These are phyloP conservation scores for Lottia scabra DNA, from an alignment of 2,888 invertebrate species.

Conservation along the genomic window DNA sequence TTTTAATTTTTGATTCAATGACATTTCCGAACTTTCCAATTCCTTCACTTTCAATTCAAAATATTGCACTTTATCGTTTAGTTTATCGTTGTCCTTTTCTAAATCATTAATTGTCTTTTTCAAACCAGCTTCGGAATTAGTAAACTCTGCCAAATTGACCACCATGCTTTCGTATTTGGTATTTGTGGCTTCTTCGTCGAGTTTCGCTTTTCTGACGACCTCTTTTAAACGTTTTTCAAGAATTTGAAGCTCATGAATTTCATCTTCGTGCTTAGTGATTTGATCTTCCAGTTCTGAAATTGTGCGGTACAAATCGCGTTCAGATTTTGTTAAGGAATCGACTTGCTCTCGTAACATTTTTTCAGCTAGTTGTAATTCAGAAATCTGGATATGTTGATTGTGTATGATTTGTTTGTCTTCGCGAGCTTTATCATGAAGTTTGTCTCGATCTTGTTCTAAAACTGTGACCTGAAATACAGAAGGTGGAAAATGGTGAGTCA, in stretches of 20 bases:
- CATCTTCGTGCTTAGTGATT: conserved; percentile 47
- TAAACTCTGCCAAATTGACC: conserved; percentile 56
- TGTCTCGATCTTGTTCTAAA: conserved; percentile 61
- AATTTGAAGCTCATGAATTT: conserved; percentile 51
- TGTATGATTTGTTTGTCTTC: conserved; percentile 64
- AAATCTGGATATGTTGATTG: conserved; percentile 59
- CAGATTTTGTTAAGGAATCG: conserved; percentile 47
- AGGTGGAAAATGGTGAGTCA: too few species aligned
- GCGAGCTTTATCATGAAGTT: conserved; percentile 61
- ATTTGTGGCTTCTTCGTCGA: conserved; percentile 54
- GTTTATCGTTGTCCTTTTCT: conserved; percentile 55
- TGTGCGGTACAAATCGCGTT: conserved; percentile 47
- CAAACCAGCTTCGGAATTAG: conserved; percentile 53
- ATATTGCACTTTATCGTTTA: conserved; percentile 52
- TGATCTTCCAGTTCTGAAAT: conserved; percentile 53
- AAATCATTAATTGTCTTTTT: conserved; percentile 53
- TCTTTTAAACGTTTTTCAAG: conserved; percentile 52
- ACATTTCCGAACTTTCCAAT: conserved; percentile 50
- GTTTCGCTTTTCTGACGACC: conserved; percentile 51
- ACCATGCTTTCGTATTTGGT: conserved; percentile 55
- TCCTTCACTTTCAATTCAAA: conserved; percentile 50
- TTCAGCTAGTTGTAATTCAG: conserved; percentile 57
- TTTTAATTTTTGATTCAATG: conserved; percentile 46
- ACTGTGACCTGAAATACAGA: conserved; percentile 50
- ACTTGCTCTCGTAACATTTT: conserved; percentile 58